Base-by-base conservation (phyloP, 2,888 invertebrate genomes). In the Tetropium fuscum region DNA sequence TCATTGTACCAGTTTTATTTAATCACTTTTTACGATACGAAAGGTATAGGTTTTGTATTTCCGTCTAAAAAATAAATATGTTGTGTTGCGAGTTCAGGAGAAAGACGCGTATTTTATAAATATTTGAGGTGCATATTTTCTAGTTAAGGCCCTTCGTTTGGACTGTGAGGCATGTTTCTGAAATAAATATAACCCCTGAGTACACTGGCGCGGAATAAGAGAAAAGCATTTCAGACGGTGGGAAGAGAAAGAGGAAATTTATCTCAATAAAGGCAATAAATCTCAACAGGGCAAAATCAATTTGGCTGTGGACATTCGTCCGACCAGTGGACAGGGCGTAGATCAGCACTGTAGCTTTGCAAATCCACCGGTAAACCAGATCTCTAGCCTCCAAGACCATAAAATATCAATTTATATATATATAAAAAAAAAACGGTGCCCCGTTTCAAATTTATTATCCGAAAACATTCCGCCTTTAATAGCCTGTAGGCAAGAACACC, bases 211-310 rank as follows among this genome's bases (percentile, higher is more conserved):
- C 43, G 68, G 49, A 62, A 58, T 59, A 70, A 68, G 64, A 64
- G 53, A 57, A 65, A 53, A 56, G 55, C 55, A 41, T 53, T 59
- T 48, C 57, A 55, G 22, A 32, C 53, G 55, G 58, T 51, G 58
- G 44, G n/a, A n/a, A n/a, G n/a, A n/a, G n/a, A 60, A 61, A 58
- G 58, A 53, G 63, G 70, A 69, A 76, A 78, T 78, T 77, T 78
- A 77, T 79, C 79, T 79, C 78, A 79, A 79, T 79, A 78, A 76
- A 73, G 68, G 71, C 73, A 53, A 78, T 78, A 78, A 79, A 78
- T 77, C 78, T 76, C 66, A 69, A 70, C 74, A 69, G 72, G 74
- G 69, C 72, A 74, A 76, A 78, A 78, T 79, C 78, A 79, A 79
- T 79, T 79, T 70, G 64, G 53, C 56, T 54, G 63, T 65, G 69